Evolutionary conservation across 2,888 invertebrate genomes (phyloP).

Genomic region (Chrysotoxum bicinctum): DNA sequence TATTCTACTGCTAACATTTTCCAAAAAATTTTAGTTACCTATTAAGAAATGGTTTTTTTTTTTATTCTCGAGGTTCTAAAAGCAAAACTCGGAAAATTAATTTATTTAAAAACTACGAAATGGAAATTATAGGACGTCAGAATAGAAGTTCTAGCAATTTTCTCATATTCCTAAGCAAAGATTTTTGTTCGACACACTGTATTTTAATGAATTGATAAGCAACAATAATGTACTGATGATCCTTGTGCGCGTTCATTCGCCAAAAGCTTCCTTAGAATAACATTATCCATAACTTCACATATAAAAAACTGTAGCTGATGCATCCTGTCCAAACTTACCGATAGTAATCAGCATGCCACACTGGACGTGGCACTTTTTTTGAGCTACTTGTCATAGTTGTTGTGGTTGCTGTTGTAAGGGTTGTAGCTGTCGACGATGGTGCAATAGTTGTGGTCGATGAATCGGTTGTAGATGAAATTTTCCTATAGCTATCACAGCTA

Average conservation of each 20-base stretch:
- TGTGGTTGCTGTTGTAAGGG: conserved; percentile 80
- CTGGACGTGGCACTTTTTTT: conserved; percentile 80
- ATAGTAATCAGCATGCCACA: conserved; percentile 86
- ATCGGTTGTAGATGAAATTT: conserved; percentile 57
- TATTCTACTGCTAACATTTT: too few relatives aligned
- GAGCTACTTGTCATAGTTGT: conserved; percentile 75
- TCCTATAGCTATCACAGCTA: conserved; percentile 78
- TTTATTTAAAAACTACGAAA: too few relatives aligned
- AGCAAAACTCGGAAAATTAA: too few relatives aligned
- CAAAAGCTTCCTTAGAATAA: conserved; percentile 42
- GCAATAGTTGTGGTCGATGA: conserved; percentile 73
- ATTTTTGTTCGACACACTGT: conserved; percentile 44
- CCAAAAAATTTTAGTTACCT: too few relatives aligned
- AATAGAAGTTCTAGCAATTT: too few relatives aligned
- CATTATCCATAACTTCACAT: neutral
- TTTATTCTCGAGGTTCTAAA: too few relatives aligned
- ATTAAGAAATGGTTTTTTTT: too few relatives aligned
- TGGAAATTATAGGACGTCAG: too few relatives aligned
- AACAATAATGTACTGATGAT: conserved; percentile 35
- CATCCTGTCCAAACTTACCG: conserved; percentile 83
- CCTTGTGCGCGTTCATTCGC: conserved; percentile 59
- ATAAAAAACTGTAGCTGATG: neutral
- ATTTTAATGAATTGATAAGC: conserved; percentile 27
- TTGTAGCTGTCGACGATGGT: conserved; percentile 74
- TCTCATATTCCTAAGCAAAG: neutral